Percentiles rank a stretch among this genome's conserved stretches.
Conservation (phyloP, 2,113 vertebrate genomes). For the Clinocottus analis region DNA sequence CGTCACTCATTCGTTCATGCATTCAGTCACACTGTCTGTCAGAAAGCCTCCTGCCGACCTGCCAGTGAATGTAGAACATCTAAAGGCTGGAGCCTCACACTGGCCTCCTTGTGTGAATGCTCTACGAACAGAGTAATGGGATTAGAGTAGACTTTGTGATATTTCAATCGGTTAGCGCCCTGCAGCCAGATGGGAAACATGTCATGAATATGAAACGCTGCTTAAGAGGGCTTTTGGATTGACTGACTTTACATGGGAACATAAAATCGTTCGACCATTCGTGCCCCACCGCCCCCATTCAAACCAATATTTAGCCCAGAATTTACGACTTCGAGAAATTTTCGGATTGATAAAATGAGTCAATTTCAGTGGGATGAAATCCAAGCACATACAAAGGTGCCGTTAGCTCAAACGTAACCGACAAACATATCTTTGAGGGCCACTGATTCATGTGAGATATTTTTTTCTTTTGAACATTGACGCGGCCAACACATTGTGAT, state of each 20-base stretch:
- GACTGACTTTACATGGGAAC: conserved; percentile 50
- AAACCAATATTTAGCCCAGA: conserved; percentile 8
- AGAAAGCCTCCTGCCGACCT: conserved; percentile 44
- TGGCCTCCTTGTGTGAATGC: conserved; percentile 55
- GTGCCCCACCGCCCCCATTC: conserved; percentile 18
- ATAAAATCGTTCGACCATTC: conserved; percentile 30
- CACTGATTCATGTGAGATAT: background rate
- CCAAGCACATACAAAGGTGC: background rate
- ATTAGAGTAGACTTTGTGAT: conserved; percentile 79
- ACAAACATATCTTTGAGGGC: background rate
- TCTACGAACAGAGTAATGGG: conserved; percentile 76
- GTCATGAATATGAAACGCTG: conserved; percentile 74
- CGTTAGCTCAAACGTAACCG: background rate
- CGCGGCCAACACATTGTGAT: background rate
- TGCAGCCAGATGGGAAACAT: conserved; percentile 69
- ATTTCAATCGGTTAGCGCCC: conserved; percentile 76
- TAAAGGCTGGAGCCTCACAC: conserved; percentile 60
- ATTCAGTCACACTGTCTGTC: conserved; percentile 51
- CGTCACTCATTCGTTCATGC: conserved; percentile 48
- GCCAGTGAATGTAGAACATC: conserved; percentile 53
- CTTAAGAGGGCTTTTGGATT: conserved; percentile 55
- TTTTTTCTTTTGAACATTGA: background rate
- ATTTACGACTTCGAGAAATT: background rate
- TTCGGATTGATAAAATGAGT: background rate
- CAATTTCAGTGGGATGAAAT: background rate